Evolutionary conservation across 2,113 vertebrate species (phyloP), one percentile per base, ranked within the genome.

Genomic region (Silurus glanis): DNA sequence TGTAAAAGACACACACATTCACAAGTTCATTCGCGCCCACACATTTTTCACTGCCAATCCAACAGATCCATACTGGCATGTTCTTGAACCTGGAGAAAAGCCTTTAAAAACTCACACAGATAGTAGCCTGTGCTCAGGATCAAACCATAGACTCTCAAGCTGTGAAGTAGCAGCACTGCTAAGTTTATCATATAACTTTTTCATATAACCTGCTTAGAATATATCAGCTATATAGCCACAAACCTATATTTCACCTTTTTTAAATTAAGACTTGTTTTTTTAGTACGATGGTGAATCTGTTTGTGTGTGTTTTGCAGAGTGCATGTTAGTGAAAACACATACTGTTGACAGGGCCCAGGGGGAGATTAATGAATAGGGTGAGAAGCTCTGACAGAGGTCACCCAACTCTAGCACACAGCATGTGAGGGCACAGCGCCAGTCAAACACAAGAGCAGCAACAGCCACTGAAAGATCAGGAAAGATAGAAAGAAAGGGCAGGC

Each of bases 321-420:
- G 83, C 80, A 58, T 83, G 53, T 80, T 85, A 67, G 74, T 58
- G 53, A 67, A 86, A 78, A 80, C 75, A 86, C 78, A 80, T 51
- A 86, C 49, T 71, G 83, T 16, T 84, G 85, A 85, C 67, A 13
- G 56, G 59, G 87, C 83, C 86, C 79, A 82, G 88, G 85, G 91
- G 82, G 88, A 94, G 92, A 94, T 91, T 93, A 93, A 94, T 93
- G 91, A 91, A 86, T 72, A 88, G 84, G 58, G 78, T 64, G 86
- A 53, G 58, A 88, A 90, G 88, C 88, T 80, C 88, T 72, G 86
- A 86, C 86, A 88, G 90, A 91, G 90, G 91, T 88, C 90, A 91
- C 59, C 78, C 53, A 80, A 78, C 74, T 89, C 71, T 86, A 85
- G 84, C 80, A 87, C 74, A 53, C 85, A 88, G 76, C 71, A 83